Conservation (phyloP, 2,888 invertebrate species). For the Lutraria lutraria region DNA sequence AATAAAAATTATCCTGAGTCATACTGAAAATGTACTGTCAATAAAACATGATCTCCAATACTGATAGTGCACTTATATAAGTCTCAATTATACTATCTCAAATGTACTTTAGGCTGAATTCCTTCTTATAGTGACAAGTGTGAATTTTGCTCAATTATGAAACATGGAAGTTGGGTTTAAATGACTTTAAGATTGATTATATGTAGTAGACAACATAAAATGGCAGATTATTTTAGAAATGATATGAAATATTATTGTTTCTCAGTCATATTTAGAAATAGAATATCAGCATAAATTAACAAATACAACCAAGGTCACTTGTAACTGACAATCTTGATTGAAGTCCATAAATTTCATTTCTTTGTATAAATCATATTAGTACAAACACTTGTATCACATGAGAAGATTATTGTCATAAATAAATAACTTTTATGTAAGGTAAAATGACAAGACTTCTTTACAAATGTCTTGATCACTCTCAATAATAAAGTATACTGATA, state of each 20-base stretch:
- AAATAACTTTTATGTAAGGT: not conserved
- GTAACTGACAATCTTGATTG: too few species aligned
- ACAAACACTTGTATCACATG: not conserved
- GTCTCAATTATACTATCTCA: not conserved
- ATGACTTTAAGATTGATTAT: not conserved
- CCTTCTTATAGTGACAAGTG: not conserved
- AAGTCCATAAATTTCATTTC: not conserved
- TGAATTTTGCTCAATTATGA: not conserved
- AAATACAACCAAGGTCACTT: not conserved
- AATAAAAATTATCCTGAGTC: not conserved
- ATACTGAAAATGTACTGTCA: not conserved
- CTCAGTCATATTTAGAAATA: not conserved
- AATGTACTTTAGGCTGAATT: conserved; percentile 17
- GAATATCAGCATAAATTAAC: not conserved
- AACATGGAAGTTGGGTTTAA: not conserved
- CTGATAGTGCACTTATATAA: not conserved
- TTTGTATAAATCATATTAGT: not conserved
- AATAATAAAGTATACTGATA: not conserved
- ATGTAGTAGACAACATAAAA: too few species aligned
- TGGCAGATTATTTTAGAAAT: too few species aligned
- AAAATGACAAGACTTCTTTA: conserved; percentile 8
- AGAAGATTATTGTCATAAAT: not conserved
- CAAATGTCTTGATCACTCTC: not conserved
- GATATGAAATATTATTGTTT: not conserved
- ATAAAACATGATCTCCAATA: not conserved